These are phyloP conservation scores for Aphis gossypii DNA, from an alignment of 1,140 invertebrate species.

Conservation along the genomic window DNA sequence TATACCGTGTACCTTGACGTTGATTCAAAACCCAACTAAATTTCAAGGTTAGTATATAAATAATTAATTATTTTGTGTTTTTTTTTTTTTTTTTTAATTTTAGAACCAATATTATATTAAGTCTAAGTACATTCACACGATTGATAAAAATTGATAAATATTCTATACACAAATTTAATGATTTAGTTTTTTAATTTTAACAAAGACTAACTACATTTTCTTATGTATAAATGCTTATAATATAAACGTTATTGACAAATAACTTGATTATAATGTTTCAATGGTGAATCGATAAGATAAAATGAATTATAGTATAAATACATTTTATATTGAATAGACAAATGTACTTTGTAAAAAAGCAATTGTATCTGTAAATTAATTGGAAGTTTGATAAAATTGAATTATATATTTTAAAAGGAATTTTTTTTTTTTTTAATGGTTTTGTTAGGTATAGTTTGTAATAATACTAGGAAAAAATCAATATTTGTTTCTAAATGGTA, in stretches of 20 bases:
- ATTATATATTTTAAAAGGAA: background rate
- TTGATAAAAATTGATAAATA: background rate
- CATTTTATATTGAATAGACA: no score
- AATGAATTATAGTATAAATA: no score
- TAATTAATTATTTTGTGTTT: background rate
- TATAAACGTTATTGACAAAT: background rate
- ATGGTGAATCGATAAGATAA: background rate
- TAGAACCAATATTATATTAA: background rate
- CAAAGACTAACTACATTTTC: background rate
- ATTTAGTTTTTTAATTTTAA: background rate
- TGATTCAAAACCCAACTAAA: slow-evolving; percentile 14
- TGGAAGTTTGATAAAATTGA: background rate
- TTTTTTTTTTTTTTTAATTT: background rate
- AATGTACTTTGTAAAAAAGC: background rate
- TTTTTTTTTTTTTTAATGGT: background rate
- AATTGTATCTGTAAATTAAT: background rate
- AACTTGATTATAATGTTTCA: background rate
- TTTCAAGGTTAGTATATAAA: slow-evolving; percentile 30
- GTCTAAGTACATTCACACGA: background rate
- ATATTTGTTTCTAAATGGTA: background rate
- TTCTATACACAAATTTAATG: background rate
- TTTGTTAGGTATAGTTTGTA: no score
- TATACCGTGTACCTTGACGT: background rate
- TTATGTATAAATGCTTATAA: background rate
- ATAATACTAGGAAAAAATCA: no score